These are phyloP conservation scores for Arizona elegans DNA, from an alignment of 2,113 vertebrate species.

Conservation along the genomic window DNA sequence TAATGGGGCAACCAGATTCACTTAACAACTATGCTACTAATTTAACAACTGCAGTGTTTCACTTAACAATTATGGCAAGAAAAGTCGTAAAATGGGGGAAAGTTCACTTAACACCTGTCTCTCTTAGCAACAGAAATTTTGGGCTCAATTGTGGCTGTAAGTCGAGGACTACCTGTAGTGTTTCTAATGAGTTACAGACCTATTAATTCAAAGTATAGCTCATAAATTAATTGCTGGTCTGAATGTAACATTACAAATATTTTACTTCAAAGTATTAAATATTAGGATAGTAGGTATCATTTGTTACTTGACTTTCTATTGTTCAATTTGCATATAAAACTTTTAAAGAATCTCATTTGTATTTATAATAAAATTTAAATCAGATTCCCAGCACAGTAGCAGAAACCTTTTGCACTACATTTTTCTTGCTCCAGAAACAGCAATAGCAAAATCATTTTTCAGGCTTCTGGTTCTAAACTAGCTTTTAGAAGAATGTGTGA, in stretches of 20 bases:
- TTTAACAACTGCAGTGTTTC: no score
- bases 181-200: neutral
- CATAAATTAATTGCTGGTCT: neutral
- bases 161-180: neutral
- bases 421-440: neutral
- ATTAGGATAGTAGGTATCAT: neutral
- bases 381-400: neutral
- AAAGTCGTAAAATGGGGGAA: no score
- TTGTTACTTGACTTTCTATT: neutral
- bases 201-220: neutral
- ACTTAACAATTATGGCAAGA: no score
- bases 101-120: no score
- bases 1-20: no score
- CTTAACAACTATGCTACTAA: no score
- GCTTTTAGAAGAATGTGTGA: neutral
- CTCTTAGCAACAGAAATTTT: no score
- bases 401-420: neutral
- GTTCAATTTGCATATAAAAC: neutral
- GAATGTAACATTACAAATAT: neutral
- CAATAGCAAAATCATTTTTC: neutral
- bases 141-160: no score
- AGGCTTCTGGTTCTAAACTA: neutral
- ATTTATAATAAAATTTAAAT: constrained; percentile 8
- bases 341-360: neutral
- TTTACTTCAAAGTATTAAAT: neutral